These are phyloP conservation scores for Tetropium fuscum DNA, from an alignment of 2,888 invertebrate genomes.

Conservation along the genomic window DNA sequence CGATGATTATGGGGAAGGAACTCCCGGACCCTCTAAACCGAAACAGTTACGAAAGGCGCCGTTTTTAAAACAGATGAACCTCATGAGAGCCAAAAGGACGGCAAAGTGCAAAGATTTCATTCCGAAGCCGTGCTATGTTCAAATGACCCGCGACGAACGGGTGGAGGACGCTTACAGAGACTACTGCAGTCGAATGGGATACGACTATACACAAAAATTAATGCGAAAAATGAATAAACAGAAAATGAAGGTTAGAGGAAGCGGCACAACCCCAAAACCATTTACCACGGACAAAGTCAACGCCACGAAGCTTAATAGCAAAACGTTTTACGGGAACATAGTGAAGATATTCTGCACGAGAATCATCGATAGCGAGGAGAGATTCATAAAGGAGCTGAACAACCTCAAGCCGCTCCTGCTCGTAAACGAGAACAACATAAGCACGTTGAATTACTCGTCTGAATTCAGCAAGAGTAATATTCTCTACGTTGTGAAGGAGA, in stretches of 20 bases:
- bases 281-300: too few species aligned
- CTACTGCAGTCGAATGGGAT: background rate
- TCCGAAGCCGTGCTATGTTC: slow-evolving; percentile 34
- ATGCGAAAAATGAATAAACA: too few species aligned
- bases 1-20: too few species aligned
- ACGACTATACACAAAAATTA: background rate
- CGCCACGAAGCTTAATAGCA: too few species aligned
- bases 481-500: slow-evolving; percentile 32
- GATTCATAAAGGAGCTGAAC: slow-evolving; percentile 34
- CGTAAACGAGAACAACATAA: slow-evolving; percentile 34
- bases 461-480: slow-evolving; percentile 37
- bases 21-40: background rate
- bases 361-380: slow-evolving; percentile 28
- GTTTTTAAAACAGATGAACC: background rate
- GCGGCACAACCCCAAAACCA: too few species aligned
- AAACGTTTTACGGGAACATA: background rate
- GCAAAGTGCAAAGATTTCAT: background rate
- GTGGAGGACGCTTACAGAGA: slow-evolving; percentile 25
- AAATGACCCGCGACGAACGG: slow-evolving; percentile 16
- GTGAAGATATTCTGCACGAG: background rate
- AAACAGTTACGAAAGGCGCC: background rate
- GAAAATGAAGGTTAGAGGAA: too few species aligned
- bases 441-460: slow-evolving; percentile 23
- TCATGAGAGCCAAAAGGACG: background rate
- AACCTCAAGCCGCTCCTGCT: slow-evolving; percentile 38